phyloP scores from a whole-genome alignment of 2,888 invertebrate genomes.

The Drosophila peninsularis region DNA sequence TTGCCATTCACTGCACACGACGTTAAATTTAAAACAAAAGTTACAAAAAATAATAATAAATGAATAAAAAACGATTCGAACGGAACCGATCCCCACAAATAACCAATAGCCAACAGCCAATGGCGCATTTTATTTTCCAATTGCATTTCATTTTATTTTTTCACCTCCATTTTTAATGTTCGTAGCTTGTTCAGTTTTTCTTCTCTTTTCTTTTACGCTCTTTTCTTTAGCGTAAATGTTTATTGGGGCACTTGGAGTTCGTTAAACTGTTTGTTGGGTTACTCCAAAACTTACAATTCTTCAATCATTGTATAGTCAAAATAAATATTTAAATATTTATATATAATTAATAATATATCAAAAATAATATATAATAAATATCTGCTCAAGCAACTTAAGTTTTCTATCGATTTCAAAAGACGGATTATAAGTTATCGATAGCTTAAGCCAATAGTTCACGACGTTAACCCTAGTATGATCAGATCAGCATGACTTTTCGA shows the following conservation, averaged over 20 bases:
- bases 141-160: slow-evolving; percentile 46
- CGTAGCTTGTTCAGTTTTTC: no score
- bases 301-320: no score
- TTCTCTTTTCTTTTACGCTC: slow-evolving; percentile 15
- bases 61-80: slow-evolving; percentile 16
- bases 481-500: neutral
- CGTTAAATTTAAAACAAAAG: slow-evolving; percentile 22
- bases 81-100: slow-evolving; percentile 33
- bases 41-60: neutral
- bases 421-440: neutral
- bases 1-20: slow-evolving; percentile 77
- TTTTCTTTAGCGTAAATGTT: slow-evolving; percentile 17
- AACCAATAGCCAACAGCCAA: slow-evolving; percentile 37
- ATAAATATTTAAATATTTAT: no score
- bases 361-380: no score
- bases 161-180: neutral
- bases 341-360: no score
- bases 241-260: slow-evolving; percentile 6
- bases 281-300: no score
- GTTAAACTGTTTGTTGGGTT: neutral
- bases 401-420: no score
- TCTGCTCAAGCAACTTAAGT: no score
- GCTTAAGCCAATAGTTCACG: no score
- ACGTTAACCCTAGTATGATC: neutral
- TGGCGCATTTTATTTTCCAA: slow-evolving; percentile 74